Evolutionary conservation across 1,140 invertebrate genomes (phyloP).

Genomic region (Drosophila busckii): DNA sequence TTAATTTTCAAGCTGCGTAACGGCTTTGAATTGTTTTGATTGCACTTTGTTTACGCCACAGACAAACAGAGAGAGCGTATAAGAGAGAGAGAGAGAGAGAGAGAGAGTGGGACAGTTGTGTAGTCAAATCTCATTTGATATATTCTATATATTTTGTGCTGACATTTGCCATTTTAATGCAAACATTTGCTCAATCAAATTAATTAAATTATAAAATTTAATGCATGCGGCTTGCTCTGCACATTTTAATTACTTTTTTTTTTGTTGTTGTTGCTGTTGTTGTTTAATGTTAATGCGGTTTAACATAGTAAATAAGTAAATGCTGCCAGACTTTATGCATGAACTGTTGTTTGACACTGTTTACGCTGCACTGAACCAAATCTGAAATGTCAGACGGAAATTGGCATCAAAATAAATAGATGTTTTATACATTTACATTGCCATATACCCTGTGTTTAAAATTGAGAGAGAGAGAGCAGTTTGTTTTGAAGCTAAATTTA

Average conservation of each 20-base stretch:
- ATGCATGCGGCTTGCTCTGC: constrained; percentile 3
- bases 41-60: constrained; percentile 19
- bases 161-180: constrained; percentile 51
- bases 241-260: constrained; percentile 53
- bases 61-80: too few species aligned
- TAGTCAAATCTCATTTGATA: constrained; percentile 1
- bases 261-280: constrained; percentile 5
- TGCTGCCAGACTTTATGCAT: too few species aligned
- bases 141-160: constrained; percentile 23
- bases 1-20: constrained; percentile 49
- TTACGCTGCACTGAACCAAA: too few species aligned
- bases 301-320: too few species aligned
- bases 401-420: too few species aligned
- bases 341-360: too few species aligned
- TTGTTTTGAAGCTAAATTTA: too few species aligned
- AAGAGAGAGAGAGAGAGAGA: too few species aligned
- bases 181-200: constrained; percentile 56
- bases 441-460: too few species aligned
- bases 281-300: neutral
- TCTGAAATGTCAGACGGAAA: too few species aligned
- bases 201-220: constrained; percentile 61
- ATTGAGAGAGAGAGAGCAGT: too few species aligned
- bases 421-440: too few species aligned
- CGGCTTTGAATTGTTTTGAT: constrained; percentile 46
- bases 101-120: neutral